Evolutionary conservation across 2,797 vertebrate species (phyloP).

Genomic region (Acridotheres tristis): DNA sequence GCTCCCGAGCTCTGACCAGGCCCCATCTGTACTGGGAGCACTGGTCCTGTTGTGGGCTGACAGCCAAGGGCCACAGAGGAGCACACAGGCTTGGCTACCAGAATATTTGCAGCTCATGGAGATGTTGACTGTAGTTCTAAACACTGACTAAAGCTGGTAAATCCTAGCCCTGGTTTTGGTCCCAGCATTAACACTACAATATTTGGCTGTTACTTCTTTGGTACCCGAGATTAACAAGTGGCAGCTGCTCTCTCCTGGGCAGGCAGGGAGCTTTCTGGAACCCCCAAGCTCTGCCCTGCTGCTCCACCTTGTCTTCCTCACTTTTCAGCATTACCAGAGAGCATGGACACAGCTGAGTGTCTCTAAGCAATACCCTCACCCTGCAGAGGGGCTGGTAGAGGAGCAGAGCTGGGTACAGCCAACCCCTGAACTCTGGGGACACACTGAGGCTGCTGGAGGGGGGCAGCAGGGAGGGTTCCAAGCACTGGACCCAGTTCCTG

Average conservation of each 20-base stretch:
- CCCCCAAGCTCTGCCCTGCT: background rate
- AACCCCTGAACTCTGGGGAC: background rate
- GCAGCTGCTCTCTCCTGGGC: constrained; percentile 2
- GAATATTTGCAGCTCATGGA: background rate
- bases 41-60: background rate
- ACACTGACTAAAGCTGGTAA: background rate
- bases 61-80: background rate
- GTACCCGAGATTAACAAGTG: background rate
- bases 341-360: rapidly evolving
- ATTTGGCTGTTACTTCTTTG: background rate
- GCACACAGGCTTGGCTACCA: background rate
- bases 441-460: background rate
- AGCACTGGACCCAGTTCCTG: background rate
- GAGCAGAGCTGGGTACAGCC: background rate
- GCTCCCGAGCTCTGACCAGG: background rate
- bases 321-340: background rate
- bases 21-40: background rate
- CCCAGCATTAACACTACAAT: background rate
- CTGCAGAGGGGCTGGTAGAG: background rate
- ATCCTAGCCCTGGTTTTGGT: background rate
- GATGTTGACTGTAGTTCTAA: background rate
- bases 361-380: constrained; percentile 37
- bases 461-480: background rate
- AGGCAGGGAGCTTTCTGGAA: background rate
- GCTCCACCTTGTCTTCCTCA: constrained; percentile 38